These are phyloP conservation scores for Scaptomyza flava DNA, from an alignment of 2,888 invertebrate genomes.

Conservation along the genomic window DNA sequence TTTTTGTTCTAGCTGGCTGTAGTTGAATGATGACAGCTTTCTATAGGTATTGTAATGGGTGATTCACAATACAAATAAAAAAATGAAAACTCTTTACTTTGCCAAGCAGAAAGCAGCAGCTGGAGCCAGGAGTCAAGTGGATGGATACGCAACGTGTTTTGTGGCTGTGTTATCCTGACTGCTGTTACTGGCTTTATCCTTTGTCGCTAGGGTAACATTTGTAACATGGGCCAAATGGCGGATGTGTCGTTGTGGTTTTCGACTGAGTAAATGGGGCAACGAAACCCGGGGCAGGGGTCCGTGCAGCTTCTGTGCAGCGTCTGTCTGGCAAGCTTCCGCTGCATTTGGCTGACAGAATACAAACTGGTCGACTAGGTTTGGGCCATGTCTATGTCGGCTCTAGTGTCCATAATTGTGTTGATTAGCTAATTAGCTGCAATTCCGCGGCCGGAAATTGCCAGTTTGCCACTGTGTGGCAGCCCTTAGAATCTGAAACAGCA, in stretches of 20 bases:
- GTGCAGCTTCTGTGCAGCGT: conserved; percentile 19
- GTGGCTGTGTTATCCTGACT: not conserved
- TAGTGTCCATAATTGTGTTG: conserved; percentile 69
- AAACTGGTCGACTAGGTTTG: conserved; percentile 9
- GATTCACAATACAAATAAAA: not conserved
- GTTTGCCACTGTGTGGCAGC: conserved; percentile 36
- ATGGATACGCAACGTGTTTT: conserved; percentile 17
- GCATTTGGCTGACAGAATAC: conserved; percentile 28
- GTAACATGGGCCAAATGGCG: conserved; percentile 20
- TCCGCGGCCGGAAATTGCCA: conserved; percentile 73
- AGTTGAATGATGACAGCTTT: not conserved
- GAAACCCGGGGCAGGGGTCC: not conserved
- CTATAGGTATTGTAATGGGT: not conserved
- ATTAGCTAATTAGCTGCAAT: conserved; percentile 78
- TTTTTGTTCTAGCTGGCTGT: not conserved
- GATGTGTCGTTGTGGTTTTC: conserved; percentile 22
- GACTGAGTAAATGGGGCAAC: not conserved
- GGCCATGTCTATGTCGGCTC: conserved; percentile 4
- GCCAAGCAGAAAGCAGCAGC: not conserved
- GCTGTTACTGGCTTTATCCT: not conserved
- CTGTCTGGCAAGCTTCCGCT: conserved; percentile 63
- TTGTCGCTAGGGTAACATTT: conserved; percentile 8
- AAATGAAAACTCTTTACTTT: not conserved
- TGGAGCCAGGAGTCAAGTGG: not conserved
- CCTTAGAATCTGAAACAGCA: not conserved